Evolutionary conservation across 2,113 vertebrate genomes (phyloP).

Genomic region (Verasper variegatus): DNA sequence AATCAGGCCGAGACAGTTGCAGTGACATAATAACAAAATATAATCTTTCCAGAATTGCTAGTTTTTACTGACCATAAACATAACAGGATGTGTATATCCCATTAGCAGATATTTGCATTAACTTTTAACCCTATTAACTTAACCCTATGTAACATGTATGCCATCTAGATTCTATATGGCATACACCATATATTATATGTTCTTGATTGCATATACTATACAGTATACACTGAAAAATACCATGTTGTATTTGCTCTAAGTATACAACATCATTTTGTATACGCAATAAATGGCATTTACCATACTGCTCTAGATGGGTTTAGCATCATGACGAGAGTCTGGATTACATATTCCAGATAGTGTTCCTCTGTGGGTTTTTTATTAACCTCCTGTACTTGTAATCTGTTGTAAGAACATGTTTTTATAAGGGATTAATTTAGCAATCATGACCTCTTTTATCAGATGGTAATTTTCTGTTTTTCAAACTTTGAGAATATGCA

Average conservation of each 20-base stretch:
- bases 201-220: too few relatives aligned
- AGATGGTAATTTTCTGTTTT: constrained; percentile 75
- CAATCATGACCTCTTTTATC: constrained; percentile 78
- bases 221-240: background rate
- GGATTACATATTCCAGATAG: constrained; percentile 10
- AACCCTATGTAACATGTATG: background rate
- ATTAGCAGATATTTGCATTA: background rate
- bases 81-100: too few relatives aligned
- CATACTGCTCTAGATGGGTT: background rate
- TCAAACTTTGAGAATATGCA: constrained; percentile 68
- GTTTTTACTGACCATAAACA: too few relatives aligned
- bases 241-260: background rate
- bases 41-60: too few relatives aligned
- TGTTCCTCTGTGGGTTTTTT: constrained; percentile 35
- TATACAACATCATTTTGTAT: background rate
- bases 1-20: too few relatives aligned
- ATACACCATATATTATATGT: too few relatives aligned
- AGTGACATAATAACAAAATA: too few relatives aligned
- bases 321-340: constrained; percentile 14
- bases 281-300: background rate
- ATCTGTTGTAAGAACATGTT: constrained; percentile 79
- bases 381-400: constrained; percentile 66
- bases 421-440: constrained; percentile 83
- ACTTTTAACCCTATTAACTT: background rate
- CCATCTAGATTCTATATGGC: too few relatives aligned